These are phyloP conservation scores for Cheilosia vernalis DNA, from an alignment of 2,888 invertebrate species.

Conservation along the genomic window DNA sequence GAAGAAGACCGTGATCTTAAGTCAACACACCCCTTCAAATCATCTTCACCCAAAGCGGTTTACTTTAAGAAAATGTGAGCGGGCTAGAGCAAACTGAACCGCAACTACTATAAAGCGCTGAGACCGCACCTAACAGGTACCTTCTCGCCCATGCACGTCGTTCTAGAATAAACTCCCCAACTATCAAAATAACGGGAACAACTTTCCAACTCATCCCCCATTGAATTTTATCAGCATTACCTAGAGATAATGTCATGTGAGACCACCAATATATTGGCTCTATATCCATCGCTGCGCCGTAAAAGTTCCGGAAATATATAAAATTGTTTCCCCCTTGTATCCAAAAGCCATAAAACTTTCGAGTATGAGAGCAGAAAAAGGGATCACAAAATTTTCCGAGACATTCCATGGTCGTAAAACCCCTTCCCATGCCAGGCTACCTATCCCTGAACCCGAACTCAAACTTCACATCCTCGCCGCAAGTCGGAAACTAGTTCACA, in stretches of 20 bases:
- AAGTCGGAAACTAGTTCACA: constrained; percentile 22
- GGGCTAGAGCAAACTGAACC: too few relatives aligned
- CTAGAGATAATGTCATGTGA: constrained; percentile 32
- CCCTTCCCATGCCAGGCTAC: constrained; percentile 2
- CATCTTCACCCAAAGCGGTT: too few relatives aligned
- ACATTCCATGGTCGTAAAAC: constrained; percentile 51
- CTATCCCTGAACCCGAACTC: constrained; percentile 26
- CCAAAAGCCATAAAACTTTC: constrained; percentile 56
- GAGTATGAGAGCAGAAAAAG: neutral
- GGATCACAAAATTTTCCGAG: constrained; percentile 30
- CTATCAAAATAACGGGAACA: neutral
- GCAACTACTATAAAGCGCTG: too few relatives aligned
- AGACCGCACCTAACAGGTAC: too few relatives aligned
- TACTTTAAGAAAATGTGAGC: too few relatives aligned
- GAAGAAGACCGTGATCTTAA: too few relatives aligned
- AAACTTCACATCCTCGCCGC: neutral
- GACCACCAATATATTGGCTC: constrained; percentile 59
- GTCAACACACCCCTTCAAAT: too few relatives aligned
- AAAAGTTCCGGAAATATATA: constrained; percentile 53
- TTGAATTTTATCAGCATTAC: constrained; percentile 1
- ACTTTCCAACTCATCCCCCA: neutral
- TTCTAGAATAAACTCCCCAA: neutral
- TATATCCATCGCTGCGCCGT: constrained; percentile 46
- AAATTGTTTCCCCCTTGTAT: constrained; percentile 47
- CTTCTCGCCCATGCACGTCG: too few relatives aligned